Base-by-base conservation (phyloP, 2,113 vertebrate genomes). In the Poeciliopsis occidentalis region DNA sequence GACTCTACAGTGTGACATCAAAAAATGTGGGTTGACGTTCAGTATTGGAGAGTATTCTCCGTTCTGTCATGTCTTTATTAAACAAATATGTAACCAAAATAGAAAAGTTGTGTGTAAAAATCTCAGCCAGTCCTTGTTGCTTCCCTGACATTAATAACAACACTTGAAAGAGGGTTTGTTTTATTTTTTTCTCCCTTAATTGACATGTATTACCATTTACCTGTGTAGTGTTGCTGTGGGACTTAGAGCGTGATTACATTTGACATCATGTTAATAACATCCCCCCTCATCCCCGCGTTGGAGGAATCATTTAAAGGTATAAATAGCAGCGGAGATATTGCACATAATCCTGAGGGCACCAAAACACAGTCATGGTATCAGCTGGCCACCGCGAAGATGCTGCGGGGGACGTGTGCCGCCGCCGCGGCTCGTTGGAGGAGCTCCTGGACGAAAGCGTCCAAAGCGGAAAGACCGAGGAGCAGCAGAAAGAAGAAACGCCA, bases 261-360 rank as follows among this genome's bases (percentile, higher is more conserved):
- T 54, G 47, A 54, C 47, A 51, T 22, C 47, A 54, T 54, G 47
- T 22, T 57, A 57, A 57, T n/a, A 57, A n/a, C 51, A n/a, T 57
- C 51, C 51, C 51, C 51, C 51, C 51, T 22, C 51, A 3, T 3
- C 29, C 29, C 29, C 29, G 2, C 3, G 22, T 57, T 11, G 51
- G 51, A 57, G 51, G 24, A 57, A 57, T 57, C 17, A n/a, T 57
- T 57, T 89, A 87, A 87, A 89, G 88, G 86, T 86, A 87, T 85
- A 90, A 91, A 90, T 81, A 88, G 69, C 81, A 83, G 24, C 10
- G 11, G 10, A 81, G 81, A 90, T 84, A 87, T 87, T 85, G 78
- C 34, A 57, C 79, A 78, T 85, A 76, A 81, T 76, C 81, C 90
- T 80, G 19, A 72, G 75, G 89, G 51, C 51, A 57, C 51, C 51